Evolutionary conservation across 2,888 invertebrate species (phyloP), one percentile per base, ranked within the genome.

Genomic region (Drosophila helvetica): DNA sequence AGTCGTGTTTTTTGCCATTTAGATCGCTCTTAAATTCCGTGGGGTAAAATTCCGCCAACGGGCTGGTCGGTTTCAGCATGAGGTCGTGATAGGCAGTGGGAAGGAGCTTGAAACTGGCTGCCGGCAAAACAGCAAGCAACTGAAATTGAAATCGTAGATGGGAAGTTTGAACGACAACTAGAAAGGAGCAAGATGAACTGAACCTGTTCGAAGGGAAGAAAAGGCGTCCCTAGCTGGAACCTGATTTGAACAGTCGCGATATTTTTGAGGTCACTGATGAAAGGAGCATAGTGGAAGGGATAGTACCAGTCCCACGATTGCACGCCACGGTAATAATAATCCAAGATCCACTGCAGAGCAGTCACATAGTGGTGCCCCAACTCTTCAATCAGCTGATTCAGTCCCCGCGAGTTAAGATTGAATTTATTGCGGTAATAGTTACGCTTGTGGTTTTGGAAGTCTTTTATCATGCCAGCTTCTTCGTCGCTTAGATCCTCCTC

Each of bases 241-340:
- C 95, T 94, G n/a, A 99, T 93, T 82, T 95, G 94, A 77, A 96
- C 92, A 77, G 96, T 93, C 76, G 94, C 93, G 90, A 99, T 98
- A 64, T 96, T 95, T 82, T 94, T 95, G 42, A 99, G 94, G 91
- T 99, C 99, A 3, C 98, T 98, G 79, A 98, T 96, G 90, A 96
- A 99, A 0, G 99, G 99, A 0, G 99, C 97, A 92, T 99, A 99
- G 92, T 99, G 99, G 90, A 97, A 97, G 0, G 98, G 98, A 92
- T 98, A 99, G 92, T 94, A 99, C 99, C 99, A 99, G 33, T 97
- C 96, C 99, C 99, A 99, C 0, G 98, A 98, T 56, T 96, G 96
- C 50, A 98, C 97, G 7, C 99, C 99, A 87, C 97, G 95, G 92
- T 98, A 99, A 92, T 99, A 99, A 92, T 99, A 99, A 90, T 96